A percentile compares a stretch with the other conserved stretches of the same genome.
These are phyloP conservation scores for Axinella damicornis DNA, from an alignment of 37 sponge, comb jelly and placozoan species.

Conservation along the genomic window DNA sequence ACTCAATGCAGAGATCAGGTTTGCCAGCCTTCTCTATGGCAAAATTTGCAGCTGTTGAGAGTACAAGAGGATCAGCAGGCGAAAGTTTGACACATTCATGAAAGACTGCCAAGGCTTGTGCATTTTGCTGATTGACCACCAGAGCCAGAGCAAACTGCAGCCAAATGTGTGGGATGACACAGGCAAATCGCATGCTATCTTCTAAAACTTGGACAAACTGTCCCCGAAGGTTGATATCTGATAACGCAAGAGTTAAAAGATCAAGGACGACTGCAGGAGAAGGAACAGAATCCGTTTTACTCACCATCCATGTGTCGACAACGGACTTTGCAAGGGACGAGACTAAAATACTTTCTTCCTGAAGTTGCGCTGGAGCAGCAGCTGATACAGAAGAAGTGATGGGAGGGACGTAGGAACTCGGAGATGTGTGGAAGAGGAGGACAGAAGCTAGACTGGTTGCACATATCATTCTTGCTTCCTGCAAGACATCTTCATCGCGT, in stretches of 20 bases:
- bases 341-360: conserved; percentile 51
- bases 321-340: conserved; percentile 35
- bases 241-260: conserved; percentile 23
- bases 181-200: conserved; percentile 45
- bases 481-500: conserved; percentile 32
- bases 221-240: conserved; percentile 20
- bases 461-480: conserved; percentile 31
- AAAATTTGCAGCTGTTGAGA: conserved; percentile 49
- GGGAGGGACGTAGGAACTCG: conserved; percentile 10
- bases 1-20: conserved; percentile 53
- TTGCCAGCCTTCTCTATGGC: conserved; percentile 33
- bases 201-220: conserved; percentile 51
- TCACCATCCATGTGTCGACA: conserved; percentile 36
- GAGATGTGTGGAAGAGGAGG: conserved; percentile 53
- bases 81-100: conserved; percentile 56
- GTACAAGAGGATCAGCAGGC: conserved; percentile 45
- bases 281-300: conserved; percentile 15
- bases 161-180: conserved; percentile 49
- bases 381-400: conserved; percentile 1
- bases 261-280: conserved; percentile 39
- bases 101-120: conserved; percentile 63
- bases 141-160: conserved; percentile 67
- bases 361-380: conserved; percentile 27
- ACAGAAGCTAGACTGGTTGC: conserved; percentile 49
- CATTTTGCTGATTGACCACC: conserved; percentile 20